Percentiles rank a stretch among this genome's conserved stretches.
Conservation (phyloP, 2,113 vertebrate genomes). For the Eira barbara region DNA sequence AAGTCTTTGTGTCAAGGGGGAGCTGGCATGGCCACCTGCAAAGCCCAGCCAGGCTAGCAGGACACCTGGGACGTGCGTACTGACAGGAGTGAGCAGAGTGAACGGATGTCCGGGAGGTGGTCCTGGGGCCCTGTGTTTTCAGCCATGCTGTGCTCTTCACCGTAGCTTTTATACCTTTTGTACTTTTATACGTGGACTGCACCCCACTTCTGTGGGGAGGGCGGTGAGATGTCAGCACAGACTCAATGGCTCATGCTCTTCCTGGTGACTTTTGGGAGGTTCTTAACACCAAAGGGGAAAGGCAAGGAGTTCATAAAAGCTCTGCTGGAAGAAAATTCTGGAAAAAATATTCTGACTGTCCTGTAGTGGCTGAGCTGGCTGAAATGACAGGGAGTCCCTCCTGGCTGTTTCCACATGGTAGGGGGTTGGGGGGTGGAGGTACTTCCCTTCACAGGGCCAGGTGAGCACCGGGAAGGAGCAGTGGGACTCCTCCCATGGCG, state of each 20-base stretch:
- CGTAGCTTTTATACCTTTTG: conserved; percentile 28
- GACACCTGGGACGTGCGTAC: neutral
- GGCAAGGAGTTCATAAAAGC: conserved; percentile 31
- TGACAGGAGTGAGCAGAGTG: neutral
- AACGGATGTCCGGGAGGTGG: neutral
- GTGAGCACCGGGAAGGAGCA: neutral
- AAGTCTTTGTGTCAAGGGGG: neutral
- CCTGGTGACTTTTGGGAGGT: neutral
- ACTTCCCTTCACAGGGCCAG: accelerated
- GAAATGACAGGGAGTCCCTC: neutral
- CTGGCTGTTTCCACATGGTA: neutral
- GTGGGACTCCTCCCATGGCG: accelerated
- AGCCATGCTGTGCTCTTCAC: neutral
- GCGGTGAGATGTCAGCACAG: neutral
- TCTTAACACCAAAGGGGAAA: neutral
- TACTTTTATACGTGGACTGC: conserved; percentile 36
- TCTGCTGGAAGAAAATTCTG: neutral
- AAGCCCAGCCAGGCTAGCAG: neutral
- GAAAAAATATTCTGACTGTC: neutral
- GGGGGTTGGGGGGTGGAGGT: no score
- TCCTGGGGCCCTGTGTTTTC: neutral
- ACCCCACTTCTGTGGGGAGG: neutral
- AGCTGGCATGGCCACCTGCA: neutral
- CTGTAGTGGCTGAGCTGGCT: neutral
- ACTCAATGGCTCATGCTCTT: neutral